These are phyloP conservation scores for Petaurus breviceps DNA, from an alignment of 2,113 vertebrate genomes.

Conservation along the genomic window DNA sequence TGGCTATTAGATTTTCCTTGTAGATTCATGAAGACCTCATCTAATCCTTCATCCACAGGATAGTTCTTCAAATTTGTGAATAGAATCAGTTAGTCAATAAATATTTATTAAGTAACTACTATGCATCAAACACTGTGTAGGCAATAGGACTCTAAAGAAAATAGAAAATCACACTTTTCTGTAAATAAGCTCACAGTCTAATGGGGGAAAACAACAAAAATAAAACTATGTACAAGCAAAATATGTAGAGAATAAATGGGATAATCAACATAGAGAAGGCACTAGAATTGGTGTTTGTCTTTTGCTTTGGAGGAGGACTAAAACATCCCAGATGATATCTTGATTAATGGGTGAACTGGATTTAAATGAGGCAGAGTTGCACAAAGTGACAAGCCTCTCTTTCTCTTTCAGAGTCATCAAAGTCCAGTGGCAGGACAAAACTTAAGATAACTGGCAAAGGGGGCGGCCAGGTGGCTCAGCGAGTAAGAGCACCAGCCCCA, in stretches of 20 bases:
- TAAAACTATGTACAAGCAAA: background rate
- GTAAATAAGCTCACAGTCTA: background rate
- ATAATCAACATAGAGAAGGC: background rate
- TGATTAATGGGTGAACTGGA: background rate
- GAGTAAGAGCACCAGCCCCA: no score
- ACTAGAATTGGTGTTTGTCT: background rate
- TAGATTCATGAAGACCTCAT: background rate
- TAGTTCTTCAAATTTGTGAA: background rate
- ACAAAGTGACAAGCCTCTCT: background rate
- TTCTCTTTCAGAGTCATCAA: background rate
- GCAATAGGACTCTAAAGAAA: background rate
- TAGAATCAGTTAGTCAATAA: background rate
- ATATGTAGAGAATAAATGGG: background rate
- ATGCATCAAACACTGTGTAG: background rate
- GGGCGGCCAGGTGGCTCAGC: no score
- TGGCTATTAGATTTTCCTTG: background rate
- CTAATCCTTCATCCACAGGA: background rate
- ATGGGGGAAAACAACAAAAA: background rate
- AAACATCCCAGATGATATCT: background rate
- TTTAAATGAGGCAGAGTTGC: background rate
- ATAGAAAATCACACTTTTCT: background rate
- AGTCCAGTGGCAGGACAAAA: background rate
- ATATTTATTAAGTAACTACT: background rate
- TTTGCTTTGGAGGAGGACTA: background rate
- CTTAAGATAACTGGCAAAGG: background rate